Percentiles rank a stretch among this genome's conserved stretches.
These are phyloP conservation scores for Perizoma flavofasciatum DNA, from an alignment of 2,888 invertebrate genomes.

Conservation along the genomic window DNA sequence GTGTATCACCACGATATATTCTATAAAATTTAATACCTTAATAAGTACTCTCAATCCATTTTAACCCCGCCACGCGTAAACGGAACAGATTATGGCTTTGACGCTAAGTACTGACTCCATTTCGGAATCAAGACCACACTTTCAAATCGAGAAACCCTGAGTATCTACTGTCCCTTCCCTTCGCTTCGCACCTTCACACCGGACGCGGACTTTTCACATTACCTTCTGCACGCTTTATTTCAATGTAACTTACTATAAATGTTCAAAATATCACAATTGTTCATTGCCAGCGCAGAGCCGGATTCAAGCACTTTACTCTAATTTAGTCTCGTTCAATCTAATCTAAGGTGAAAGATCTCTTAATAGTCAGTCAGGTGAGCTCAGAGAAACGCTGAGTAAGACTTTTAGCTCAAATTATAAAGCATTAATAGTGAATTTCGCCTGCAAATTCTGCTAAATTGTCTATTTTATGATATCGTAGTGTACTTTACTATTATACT, in stretches of 20 bases:
- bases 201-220: slow-evolving; percentile 1
- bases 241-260: slow-evolving; percentile 15
- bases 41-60: not conserved
- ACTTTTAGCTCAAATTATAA: no score
- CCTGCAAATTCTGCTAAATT: no score
- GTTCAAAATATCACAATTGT: slow-evolving; percentile 32
- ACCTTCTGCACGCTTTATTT: slow-evolving; percentile 9
- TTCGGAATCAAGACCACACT: slow-evolving; percentile 12
- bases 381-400: no score
- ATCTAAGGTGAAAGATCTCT: slow-evolving; percentile 21
- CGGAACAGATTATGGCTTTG: slow-evolving; percentile 2
- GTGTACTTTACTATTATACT: no score
- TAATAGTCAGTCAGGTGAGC: not conserved
- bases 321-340: not conserved
- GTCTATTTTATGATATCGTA: no score
- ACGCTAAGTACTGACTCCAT: not conserved
- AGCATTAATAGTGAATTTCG: no score
- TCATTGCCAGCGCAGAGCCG: slow-evolving; percentile 26
- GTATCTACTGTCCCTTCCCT: slow-evolving; percentile 1
- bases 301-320: slow-evolving; percentile 15
- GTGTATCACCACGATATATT: no score
- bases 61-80: not conserved
- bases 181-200: slow-evolving; percentile 12
- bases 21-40: no score
- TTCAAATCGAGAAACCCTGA: slow-evolving; percentile 13